Evolutionary conservation across 2,797 vertebrate genomes (phyloP).

Genomic region (Fistularia commersonii): DNA sequence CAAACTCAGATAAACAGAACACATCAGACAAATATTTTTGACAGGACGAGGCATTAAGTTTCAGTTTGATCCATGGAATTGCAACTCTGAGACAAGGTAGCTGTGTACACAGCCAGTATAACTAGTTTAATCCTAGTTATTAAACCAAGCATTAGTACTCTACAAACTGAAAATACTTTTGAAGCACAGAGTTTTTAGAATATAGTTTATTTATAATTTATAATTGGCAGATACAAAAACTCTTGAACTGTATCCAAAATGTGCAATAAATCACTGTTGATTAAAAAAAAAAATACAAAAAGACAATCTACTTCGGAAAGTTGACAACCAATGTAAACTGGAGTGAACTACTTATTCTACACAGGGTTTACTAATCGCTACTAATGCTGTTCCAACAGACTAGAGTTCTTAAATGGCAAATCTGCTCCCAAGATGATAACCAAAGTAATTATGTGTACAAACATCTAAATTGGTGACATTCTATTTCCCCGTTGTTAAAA

Average conservation of each 20-base stretch:
- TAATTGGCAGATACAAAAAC: conserved; percentile 96
- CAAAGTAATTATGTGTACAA: conserved; percentile 65
- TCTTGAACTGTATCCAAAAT: conserved; percentile 96
- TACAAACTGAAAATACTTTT: too few relatives aligned
- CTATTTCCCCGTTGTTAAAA: conserved; percentile 62
- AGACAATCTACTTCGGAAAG: conserved; percentile 85
- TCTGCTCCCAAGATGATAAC: conserved; percentile 69
- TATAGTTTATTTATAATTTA: conserved; percentile 90
- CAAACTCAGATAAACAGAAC: too few relatives aligned
- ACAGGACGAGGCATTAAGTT: too few relatives aligned
- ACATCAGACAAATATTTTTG: too few relatives aligned
- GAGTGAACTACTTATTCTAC: conserved; percentile 84
- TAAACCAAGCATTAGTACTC: too few relatives aligned
- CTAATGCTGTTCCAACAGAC: conserved; percentile 73
- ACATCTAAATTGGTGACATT: conserved; percentile 69
- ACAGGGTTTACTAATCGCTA: conserved; percentile 78
- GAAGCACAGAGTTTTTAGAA: conserved; percentile 71
- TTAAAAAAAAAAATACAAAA: conserved; percentile 81
- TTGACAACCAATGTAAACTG: conserved; percentile 87
- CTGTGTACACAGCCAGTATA: too few relatives aligned
- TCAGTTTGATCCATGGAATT: too few relatives aligned
- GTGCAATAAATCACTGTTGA: conserved; percentile 96
- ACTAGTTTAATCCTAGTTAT: too few relatives aligned
- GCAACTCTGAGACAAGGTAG: too few relatives aligned
- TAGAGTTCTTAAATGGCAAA: conserved; percentile 63